A percentile compares a stretch with the other conserved stretches of the same genome.
These are phyloP conservation scores for Sinopyrophorus schimmeli DNA, from an alignment of 2,888 invertebrate genomes.

Conservation along the genomic window DNA sequence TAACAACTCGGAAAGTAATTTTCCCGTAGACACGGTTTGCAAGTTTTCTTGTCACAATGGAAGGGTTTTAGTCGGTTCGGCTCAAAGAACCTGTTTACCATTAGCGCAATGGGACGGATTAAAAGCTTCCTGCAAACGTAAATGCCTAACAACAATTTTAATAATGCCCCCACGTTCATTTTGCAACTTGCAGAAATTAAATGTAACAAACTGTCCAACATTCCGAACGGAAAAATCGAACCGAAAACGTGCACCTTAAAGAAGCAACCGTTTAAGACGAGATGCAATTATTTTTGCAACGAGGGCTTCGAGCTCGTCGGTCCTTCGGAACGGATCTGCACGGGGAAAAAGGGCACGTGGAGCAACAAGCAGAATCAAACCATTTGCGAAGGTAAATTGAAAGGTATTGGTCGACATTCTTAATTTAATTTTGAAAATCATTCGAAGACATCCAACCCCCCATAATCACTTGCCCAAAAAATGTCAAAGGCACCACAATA, in stretches of 20 bases:
- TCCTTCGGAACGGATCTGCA: slow-evolving; percentile 59
- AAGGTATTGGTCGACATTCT: neutral
- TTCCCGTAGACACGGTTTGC: slow-evolving; percentile 68
- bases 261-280: slow-evolving; percentile 62
- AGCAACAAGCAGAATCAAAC: slow-evolving; percentile 51
- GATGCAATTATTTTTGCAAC: slow-evolving; percentile 63
- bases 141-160: neutral
- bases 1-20: slow-evolving; percentile 45
- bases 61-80: slow-evolving; percentile 65
- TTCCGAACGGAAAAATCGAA: slow-evolving; percentile 59
- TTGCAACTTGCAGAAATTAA: slow-evolving; percentile 47
- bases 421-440: neutral
- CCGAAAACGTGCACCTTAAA: slow-evolving; percentile 60
- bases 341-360: slow-evolving; percentile 62
- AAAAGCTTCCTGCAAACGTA: slow-evolving; percentile 67
- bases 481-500: slow-evolving; percentile 56
- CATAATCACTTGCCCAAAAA: slow-evolving; percentile 60
- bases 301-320: slow-evolving; percentile 64
- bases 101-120: slow-evolving; percentile 71
- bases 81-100: slow-evolving; percentile 66
- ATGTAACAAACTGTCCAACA: slow-evolving; percentile 52
- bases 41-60: slow-evolving; percentile 67
- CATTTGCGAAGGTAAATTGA: slow-evolving; percentile 31
- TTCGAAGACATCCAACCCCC: slow-evolving; percentile 63
- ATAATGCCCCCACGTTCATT: neutral